Evolutionary conservation across 2,888 invertebrate genomes (phyloP).

Genomic region (Chloroclysta siterata): DNA sequence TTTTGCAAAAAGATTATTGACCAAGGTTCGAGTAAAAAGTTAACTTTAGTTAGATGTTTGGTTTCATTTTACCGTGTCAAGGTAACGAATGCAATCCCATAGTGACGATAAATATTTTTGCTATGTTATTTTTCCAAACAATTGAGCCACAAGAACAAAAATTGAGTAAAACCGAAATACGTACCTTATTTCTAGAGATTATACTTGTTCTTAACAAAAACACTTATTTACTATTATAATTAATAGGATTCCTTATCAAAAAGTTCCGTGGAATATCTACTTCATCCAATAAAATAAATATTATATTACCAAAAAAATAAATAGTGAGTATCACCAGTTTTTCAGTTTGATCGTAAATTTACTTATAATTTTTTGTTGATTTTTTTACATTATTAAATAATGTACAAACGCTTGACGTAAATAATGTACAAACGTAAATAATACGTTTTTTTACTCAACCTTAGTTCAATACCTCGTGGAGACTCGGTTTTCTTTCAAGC

Average conservation of each 20-base stretch:
- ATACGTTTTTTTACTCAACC: constrained; percentile 6
- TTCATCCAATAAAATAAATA: not conserved
- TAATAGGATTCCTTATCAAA: no score
- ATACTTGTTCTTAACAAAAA: no score
- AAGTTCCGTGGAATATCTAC: no score
- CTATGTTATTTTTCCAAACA: not conserved
- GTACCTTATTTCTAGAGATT: no score
- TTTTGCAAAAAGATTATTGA: constrained; percentile 8
- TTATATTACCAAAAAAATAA: not conserved
- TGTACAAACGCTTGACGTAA: not conserved
- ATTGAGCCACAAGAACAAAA: not conserved
- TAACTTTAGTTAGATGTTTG: constrained; percentile 15
- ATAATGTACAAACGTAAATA: not conserved
- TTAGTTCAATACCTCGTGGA: constrained; percentile 22
- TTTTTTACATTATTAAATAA: constrained; percentile 1
- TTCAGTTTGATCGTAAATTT: constrained; percentile 7
- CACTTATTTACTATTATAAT: no score
- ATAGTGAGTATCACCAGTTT: not conserved
- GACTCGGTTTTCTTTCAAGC: constrained; percentile 14
- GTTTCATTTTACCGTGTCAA: constrained; percentile 13
- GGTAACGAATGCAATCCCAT: constrained; percentile 17
- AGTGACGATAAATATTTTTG: not conserved
- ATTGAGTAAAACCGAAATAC: not conserved
- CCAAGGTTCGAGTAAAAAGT: constrained; percentile 4
- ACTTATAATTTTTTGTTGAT: constrained; percentile 3